phyloP scores from a whole-genome alignment of 2,797 vertebrate species.

The Gallirallus australis region DNA sequence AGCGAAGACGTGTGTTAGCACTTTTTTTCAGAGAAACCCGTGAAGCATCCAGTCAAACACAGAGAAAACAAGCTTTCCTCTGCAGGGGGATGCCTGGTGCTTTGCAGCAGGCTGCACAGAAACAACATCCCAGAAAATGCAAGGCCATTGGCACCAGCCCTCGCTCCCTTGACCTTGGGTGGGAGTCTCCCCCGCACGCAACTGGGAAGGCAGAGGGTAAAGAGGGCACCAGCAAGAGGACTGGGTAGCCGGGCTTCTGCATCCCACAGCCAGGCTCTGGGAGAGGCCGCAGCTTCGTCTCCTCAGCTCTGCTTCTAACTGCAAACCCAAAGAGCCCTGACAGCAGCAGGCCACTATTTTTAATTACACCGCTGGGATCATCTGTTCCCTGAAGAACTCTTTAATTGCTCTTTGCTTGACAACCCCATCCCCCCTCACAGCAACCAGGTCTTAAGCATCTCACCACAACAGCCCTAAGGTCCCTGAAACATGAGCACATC shows the following conservation, averaged over 20 bases:
- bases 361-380: constrained; percentile 56
- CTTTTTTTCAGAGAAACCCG: background rate
- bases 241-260: background rate
- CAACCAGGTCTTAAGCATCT: background rate
- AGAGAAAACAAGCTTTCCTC: background rate
- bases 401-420: constrained; percentile 33
- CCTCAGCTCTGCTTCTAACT: background rate
- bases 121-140: too few species aligned
- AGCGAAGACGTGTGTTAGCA: background rate
- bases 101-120: background rate
- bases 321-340: constrained; percentile 3
- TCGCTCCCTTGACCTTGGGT: too few species aligned
- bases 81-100: background rate
- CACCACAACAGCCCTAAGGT: background rate
- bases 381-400: constrained; percentile 43
- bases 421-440: background rate
- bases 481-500: background rate
- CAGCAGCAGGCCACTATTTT: constrained; percentile 15
- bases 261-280: background rate
- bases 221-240: too few species aligned
- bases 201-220: too few species aligned
- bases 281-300: background rate
- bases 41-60: background rate
- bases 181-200: too few species aligned
- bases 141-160: too few species aligned